Evolutionary conservation across 2,113 vertebrate genomes (phyloP), one percentile per base, ranked within the genome.

Genomic region (Kryptolebias marmoratus): DNA sequence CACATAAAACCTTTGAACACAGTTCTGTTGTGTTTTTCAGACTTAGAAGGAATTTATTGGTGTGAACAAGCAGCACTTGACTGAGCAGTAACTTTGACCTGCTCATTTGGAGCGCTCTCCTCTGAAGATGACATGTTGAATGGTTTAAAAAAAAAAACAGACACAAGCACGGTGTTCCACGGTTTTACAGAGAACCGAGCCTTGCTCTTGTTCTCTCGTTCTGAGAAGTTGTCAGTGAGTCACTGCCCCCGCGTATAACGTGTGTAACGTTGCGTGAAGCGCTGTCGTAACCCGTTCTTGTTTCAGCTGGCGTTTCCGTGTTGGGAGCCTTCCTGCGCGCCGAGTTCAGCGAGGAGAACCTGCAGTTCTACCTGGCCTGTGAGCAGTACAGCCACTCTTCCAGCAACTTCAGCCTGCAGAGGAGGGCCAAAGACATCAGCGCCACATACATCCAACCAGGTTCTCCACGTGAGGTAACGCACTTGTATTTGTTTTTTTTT

Each of bases 291-390:
- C 42, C 64, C 39, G 18, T 67, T 48, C 52, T 65, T 44, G 36
- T 69, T 22, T 8, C 79, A 94, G 93, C 73, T 71, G 93, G 90
- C 1, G 64, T 90, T 32, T 86, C 92, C 3, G 96, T 96, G 75
- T 99, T 99, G 66, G 90, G 93, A 79, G 90, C 92, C 2, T 99
- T 98, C 91, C 73, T 99, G 73, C 96, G 96, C 80, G 96, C 96
- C 0, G 96, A 98, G 86, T 98, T 96, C 92, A 98, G 97, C 2
- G 97, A 98, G 88, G 97, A 99, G 90, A 99, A 98, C 30, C 94
- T 98, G 64, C 96, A 98, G 80, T 98, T 98, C 90, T 97, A 96
- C 92, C 80, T 95, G 88, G 96, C 96, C 74, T 98, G 97, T 0
- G 95, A 98, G 70, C 96, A 97, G 85, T 97, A 97, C 92, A 94